Evolutionary conservation across 37 sponge, comb jelly and placozoan genomes (phyloP), one percentile per base, ranked within the genome.

Genomic region (Chondrosia reniformis): DNA sequence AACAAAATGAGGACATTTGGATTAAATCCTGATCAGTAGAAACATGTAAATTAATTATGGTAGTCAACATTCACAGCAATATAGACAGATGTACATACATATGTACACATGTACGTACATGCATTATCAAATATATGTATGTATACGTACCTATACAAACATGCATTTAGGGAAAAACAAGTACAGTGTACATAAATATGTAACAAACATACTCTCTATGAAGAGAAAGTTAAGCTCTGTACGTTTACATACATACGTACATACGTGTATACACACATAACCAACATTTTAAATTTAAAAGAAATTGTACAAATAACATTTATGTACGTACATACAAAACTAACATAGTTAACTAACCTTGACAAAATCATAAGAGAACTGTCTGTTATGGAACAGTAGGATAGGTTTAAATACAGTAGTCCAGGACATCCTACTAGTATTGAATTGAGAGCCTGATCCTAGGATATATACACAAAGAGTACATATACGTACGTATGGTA

Each of bases 341-440:
- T n/a, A n/a, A n/a, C n/a, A n/a, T n/a, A n/a, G n/a, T n/a, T n/a
- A n/a, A 55, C 89, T 61, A 27, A 89, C 96, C 83, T 87, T 4
- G 98, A 81, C 44, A 97, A 80, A 31, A 81, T 63, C 67, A 88
- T 74, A 0, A 97, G 78, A 36, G 79, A 80, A 42, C 82, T 84
- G 81, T 97, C 95, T 25, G 93, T 92, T 44, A 89, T 74, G 61
- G 87, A 66, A 64, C 91, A 88, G 63, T 82, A 82, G 28, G 98
- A 91, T 37, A 97, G 71, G 72, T 97, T 97, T 40, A 97, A 84
- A 59, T 94, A 94, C 61, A 97, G 89, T 28, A 97, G 84, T 31
- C 89, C 92, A 36, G 83, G 45, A 65, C 98, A 97, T 0, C 89
- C 86, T 34, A 73, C 67, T n/a, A 75, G 85, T 37, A 94, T 84